Percentiles rank a stretch among this genome's conserved stretches.
These are phyloP conservation scores for Trachurus trachurus DNA, from an alignment of 2,797 vertebrate genomes.

Conservation along the genomic window DNA sequence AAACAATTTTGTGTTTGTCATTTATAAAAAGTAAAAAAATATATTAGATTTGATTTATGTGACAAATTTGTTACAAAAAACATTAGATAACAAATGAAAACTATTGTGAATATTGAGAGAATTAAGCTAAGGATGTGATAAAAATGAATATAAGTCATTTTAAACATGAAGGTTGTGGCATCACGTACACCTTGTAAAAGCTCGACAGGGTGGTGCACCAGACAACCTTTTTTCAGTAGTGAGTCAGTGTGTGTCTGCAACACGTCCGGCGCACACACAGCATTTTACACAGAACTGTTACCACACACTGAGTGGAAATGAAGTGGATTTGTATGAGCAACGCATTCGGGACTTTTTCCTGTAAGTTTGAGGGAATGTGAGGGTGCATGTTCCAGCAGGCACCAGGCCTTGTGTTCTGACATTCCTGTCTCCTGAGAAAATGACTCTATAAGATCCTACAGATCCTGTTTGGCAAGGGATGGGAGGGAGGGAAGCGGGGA, in stretches of 20 bases:
- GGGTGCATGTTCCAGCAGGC: constrained; percentile 82
- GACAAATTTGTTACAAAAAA: background rate
- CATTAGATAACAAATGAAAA: background rate
- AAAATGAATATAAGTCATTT: constrained; percentile 14
- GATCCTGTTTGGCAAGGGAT: constrained; percentile 88
- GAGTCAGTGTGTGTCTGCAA: constrained; percentile 77
- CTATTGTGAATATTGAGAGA: background rate
- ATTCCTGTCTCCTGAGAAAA: constrained; percentile 89
- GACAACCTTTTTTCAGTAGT: constrained; percentile 67
- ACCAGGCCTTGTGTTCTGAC: constrained; percentile 74
- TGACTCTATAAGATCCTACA: constrained; percentile 85
- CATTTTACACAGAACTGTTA: constrained; percentile 42
- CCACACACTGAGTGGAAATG: constrained; percentile 58
- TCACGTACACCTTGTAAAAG: constrained; percentile 28
- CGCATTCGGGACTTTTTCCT: constrained; percentile 66
- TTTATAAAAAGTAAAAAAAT: constrained; percentile 2
- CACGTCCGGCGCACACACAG: constrained; percentile 53
- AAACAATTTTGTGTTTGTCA: constrained; percentile 19
- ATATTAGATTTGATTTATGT: too few relatives aligned
- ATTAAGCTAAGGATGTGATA: background rate
- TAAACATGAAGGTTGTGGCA: background rate
- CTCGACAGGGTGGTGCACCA: constrained; percentile 43
- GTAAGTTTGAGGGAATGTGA: constrained; percentile 72
- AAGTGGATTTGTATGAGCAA: constrained; percentile 56
- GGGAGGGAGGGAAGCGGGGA: constrained; percentile 79